phyloP scores from a whole-genome alignment of 2,888 invertebrate genomes.

The Conops quadrifasciatus region DNA sequence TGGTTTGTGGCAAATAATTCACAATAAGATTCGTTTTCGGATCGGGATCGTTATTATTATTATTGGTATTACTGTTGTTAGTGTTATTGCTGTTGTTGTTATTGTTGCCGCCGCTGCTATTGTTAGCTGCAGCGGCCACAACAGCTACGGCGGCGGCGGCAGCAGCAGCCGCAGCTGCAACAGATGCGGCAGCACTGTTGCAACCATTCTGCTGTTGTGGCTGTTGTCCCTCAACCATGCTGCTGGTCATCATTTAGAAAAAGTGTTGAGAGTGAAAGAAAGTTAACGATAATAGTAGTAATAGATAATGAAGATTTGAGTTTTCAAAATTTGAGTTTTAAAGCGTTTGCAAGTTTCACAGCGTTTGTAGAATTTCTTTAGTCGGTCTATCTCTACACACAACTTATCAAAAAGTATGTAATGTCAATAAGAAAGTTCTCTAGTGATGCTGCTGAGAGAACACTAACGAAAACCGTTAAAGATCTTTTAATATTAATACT shows the following conservation, averaged over 20 bases:
- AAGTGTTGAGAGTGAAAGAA: constrained; percentile 32
- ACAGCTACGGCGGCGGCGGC: constrained; percentile 17
- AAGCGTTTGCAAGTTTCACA: not conserved
- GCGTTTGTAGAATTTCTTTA: not conserved
- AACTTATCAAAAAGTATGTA: not conserved
- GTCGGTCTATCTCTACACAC: not conserved
- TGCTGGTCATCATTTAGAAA: constrained; percentile 48
- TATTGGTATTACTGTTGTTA: constrained; percentile 48
- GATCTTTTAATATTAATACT: constrained; percentile 28
- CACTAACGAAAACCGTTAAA: not conserved
- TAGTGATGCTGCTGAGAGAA: not conserved
- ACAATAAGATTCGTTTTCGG: constrained; percentile 95
- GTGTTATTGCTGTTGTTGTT: constrained; percentile 51
- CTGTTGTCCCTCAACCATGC: constrained; percentile 71
- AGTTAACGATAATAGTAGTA: not conserved
- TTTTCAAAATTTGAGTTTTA: too few relatives aligned
- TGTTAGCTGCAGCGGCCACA: constrained; percentile 44
- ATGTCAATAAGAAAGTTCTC: not conserved
- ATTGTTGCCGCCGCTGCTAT: constrained; percentile 71
- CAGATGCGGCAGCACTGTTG: constrained; percentile 40
- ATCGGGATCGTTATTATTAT: constrained; percentile 68
- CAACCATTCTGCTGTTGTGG: constrained; percentile 61
- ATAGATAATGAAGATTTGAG: too few relatives aligned
- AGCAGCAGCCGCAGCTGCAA: constrained; percentile 39
- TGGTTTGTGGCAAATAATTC: constrained; percentile 93